Base-by-base conservation (phyloP, 2,888 invertebrate species). In the Aproaerema taeniolella region DNA sequence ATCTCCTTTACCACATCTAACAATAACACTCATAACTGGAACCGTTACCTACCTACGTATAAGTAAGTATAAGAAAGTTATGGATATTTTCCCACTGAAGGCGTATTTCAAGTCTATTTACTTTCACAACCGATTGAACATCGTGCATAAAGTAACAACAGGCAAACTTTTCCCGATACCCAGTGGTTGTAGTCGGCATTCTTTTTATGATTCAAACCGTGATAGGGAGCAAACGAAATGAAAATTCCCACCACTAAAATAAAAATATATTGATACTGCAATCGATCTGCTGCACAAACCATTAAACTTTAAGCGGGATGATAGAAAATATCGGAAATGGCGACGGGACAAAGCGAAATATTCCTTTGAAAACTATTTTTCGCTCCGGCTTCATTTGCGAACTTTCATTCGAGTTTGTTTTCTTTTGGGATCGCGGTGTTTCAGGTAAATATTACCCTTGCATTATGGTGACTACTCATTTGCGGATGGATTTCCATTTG, bases 211-310 rank as follows among this genome's bases (percentile, higher is more conserved):
- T 49, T 44, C 41, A 45, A 45, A 54, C 50, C 51, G 49, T 53
- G 52, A 53, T 53, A 47, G 39, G 44, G 44, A 61, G 57, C 45
- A 67, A 75, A 68, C 64, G 68, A 71, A 67, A 67, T 71, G 70
- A 64, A 72, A 72, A 74, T 61, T 68, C 62, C 65, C 58, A 58
- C 55, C 53, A 61, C n/a, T n/a, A 55, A 70, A 72, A 78, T 78
- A 79, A 79, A 79, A 78, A 74, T 76, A 70, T 72, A 81, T 73
- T 62, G 73, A 58, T 52, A 50, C 53, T 61, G 69, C 69, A 66
- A 76, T 74, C 68, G 70, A 75, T 77, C 69, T 63, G 52, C 45
- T 51, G 47, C 56, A 63, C 74, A 67, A 67, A 57, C 73, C 76
- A 76, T 79, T 78, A 75, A 75, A 73, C 71, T 75, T 70, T 67